Evolutionary conservation across 2,113 vertebrate species (phyloP).

Genomic region (Leiothrix lutea): DNA sequence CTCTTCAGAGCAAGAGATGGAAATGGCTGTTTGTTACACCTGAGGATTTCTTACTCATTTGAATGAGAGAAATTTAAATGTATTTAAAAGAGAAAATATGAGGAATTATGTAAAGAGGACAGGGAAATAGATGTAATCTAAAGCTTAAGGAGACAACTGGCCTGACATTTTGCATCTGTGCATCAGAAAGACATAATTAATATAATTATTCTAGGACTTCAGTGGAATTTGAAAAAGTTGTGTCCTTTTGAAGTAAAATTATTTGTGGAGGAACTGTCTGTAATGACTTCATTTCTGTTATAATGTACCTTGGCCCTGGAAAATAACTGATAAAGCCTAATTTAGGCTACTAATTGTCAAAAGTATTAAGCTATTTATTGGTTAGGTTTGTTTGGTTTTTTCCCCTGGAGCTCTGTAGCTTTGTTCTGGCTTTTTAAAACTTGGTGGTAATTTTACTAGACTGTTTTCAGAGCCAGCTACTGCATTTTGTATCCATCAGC

Average conservation of each 20-base stretch:
- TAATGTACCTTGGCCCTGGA: background rate
- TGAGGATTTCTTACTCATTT: background rate
- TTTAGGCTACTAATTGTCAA: background rate
- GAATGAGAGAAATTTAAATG: background rate
- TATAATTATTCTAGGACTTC: background rate
- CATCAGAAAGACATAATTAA: background rate
- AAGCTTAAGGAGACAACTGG: background rate
- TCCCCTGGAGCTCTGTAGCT: background rate
- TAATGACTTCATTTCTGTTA: background rate
- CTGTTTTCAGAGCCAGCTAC: background rate
- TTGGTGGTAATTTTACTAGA: background rate
- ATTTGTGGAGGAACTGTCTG: background rate
- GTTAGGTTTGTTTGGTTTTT: accelerated
- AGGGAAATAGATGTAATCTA: background rate
- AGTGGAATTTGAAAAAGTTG: background rate
- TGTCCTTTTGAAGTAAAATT: background rate
- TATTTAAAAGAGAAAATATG: background rate
- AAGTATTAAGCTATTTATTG: background rate
- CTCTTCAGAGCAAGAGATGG: background rate
- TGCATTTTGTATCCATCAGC: background rate
- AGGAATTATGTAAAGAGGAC: background rate
- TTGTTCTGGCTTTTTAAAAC: background rate
- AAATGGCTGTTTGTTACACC: background rate
- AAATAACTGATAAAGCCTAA: background rate
- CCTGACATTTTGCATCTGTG: background rate